Evolutionary conservation across 2,888 invertebrate species (phyloP).

Genomic region (Calliopum simillimum): DNA sequence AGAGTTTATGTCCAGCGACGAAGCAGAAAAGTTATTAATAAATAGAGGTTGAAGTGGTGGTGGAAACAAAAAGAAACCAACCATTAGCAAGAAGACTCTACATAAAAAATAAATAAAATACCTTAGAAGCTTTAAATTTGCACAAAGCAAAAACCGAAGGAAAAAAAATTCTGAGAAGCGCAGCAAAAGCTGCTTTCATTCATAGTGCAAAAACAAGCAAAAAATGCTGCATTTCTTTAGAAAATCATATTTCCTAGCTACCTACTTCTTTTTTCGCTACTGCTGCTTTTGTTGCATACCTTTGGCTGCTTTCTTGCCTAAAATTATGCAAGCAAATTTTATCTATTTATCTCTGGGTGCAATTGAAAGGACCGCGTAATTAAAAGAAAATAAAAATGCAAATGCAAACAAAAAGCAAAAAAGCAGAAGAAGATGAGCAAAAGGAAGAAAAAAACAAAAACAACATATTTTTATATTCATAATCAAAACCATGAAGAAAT

Average conservation of each 20-base stretch:
- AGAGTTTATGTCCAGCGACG: conserved; percentile 22
- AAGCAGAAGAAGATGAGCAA: conserved; percentile 27
- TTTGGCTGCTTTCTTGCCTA: conserved; percentile 42
- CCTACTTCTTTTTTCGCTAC: background rate
- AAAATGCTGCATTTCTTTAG: conserved; percentile 29
- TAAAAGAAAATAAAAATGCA: conserved; percentile 41
- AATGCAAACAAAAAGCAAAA: conserved; percentile 21
- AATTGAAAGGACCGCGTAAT: conserved; percentile 43
- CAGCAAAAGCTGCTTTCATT: background rate
- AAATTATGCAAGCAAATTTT: conserved; percentile 42
- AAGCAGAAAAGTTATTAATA: conserved; percentile 10
- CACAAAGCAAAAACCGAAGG: background rate
- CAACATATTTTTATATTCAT: background rate
- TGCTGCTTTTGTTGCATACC: background rate
- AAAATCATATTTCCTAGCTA: conserved; percentile 9
- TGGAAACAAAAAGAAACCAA: background rate
- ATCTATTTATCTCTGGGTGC: conserved; percentile 32
- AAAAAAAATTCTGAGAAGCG: background rate
- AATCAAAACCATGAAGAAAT: conserved; percentile 12
- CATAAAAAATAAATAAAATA: background rate
- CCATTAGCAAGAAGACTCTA: conserved; percentile 19
- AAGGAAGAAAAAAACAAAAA: conserved; percentile 12
- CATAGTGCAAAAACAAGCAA: too few species aligned
- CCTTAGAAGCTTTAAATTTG: too few species aligned
- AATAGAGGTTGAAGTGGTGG: background rate